Conservation (phyloP, 2,113 vertebrate genomes). For the Mesitornis unicolor region DNA sequence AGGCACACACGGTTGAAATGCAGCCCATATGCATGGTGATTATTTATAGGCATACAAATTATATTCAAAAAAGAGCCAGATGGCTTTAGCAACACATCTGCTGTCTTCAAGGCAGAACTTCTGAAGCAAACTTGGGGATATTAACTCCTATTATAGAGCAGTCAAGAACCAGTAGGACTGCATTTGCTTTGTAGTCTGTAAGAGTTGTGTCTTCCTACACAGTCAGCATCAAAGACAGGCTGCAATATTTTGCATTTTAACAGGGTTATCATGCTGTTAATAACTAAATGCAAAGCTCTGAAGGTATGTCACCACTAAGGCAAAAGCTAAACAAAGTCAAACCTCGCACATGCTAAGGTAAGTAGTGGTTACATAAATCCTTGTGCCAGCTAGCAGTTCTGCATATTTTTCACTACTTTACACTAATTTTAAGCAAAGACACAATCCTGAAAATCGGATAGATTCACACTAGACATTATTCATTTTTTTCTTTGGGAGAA, state of each 20-base stretch:
- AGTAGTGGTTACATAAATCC: neutral
- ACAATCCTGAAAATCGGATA: neutral
- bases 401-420: neutral
- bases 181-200: constrained; percentile 42
- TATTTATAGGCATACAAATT: constrained; percentile 76
- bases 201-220: constrained; percentile 21
- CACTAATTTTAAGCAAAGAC: neutral
- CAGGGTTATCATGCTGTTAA: constrained; percentile 7
- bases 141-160: constrained; percentile 49
- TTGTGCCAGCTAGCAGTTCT: neutral
- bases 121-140: constrained; percentile 57
- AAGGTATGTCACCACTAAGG: neutral
- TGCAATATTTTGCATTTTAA: constrained; percentile 23
- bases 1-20: constrained; percentile 54
- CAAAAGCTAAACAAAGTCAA: neutral
- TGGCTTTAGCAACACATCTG: constrained; percentile 72
- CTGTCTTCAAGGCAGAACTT: constrained; percentile 63
- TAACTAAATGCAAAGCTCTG: neutral
- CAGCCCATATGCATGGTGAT: constrained; percentile 58
- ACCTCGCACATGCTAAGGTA: neutral
- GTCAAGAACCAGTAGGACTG: constrained; percentile 36
- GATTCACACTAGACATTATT: neutral
- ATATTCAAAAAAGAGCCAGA: constrained; percentile 71
- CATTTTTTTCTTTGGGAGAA: neutral
- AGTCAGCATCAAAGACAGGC: constrained; percentile 19